Conservation (phyloP, 2,888 invertebrate genomes). For the Hyppa rectilinea region DNA sequence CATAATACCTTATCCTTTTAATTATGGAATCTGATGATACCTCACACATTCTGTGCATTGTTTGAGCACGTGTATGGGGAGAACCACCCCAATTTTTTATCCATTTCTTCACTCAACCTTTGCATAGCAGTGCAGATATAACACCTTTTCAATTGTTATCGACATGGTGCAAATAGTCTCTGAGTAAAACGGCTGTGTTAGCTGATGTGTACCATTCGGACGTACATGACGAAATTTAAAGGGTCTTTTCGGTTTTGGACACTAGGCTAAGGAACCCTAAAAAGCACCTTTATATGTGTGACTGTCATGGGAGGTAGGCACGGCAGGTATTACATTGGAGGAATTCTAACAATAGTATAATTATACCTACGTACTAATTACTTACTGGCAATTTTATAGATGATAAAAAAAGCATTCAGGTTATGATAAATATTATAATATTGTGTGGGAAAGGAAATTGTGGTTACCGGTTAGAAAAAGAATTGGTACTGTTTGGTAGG, state of each 20-base stretch:
- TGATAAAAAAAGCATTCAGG: neutral
- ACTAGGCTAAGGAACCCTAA: neutral
- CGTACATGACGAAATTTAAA: neutral
- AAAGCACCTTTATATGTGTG: neutral
- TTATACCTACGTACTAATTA: too few relatives aligned
- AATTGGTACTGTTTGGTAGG: neutral
- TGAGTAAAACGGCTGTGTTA: neutral
- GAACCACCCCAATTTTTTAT: neutral
- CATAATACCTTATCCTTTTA: too few relatives aligned
- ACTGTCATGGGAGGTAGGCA: neutral
- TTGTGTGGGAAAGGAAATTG: conserved; percentile 54
- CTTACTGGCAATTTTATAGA: neutral
- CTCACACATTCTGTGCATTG: too few relatives aligned
- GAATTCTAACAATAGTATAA: neutral
- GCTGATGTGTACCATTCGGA: neutral
- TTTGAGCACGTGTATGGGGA: neutral
- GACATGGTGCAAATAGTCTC: neutral
- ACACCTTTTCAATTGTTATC: neutral
- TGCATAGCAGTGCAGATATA: neutral
- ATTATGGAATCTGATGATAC: too few relatives aligned
- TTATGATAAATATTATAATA: conserved; percentile 1
- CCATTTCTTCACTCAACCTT: neutral
- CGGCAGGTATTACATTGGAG: neutral
- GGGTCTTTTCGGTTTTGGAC: neutral
- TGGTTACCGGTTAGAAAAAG: conserved; percentile 36